Conservation (phyloP, 2,797 vertebrate genomes). For the Pangasius mekongensis region DNA sequence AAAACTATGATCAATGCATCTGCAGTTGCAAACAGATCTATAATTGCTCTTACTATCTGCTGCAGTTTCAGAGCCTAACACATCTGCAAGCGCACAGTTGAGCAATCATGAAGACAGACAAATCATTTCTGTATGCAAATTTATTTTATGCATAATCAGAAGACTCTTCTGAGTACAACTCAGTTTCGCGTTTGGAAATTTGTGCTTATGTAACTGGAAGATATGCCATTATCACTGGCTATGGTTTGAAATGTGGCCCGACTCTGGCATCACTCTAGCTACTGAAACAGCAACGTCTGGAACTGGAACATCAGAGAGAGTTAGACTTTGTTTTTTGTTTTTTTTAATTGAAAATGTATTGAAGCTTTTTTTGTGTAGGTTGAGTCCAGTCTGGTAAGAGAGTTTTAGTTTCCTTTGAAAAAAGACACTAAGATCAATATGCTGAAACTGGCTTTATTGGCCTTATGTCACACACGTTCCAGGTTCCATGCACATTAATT, state of each 20-base stretch:
- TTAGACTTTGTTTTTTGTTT: slow-evolving; percentile 32
- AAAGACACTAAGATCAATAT: not conserved
- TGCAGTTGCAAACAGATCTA: slow-evolving; percentile 31
- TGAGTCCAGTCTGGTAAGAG: not conserved
- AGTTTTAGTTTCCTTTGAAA: not conserved
- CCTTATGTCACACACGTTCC: not conserved
- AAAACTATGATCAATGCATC: slow-evolving; percentile 21
- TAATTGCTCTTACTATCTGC: slow-evolving; percentile 29
- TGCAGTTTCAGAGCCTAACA: slow-evolving; percentile 14
- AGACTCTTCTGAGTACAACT: slow-evolving; percentile 26
- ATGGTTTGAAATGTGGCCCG: slow-evolving; percentile 24
- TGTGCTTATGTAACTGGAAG: slow-evolving; percentile 6
- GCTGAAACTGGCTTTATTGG: not conserved
- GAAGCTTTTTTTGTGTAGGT: not conserved
- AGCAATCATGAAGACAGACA: slow-evolving; percentile 36
- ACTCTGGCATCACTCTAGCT: slow-evolving; percentile 24
- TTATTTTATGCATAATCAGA: slow-evolving; percentile 41
- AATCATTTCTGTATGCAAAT: slow-evolving; percentile 44
- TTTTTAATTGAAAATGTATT: not conserved
- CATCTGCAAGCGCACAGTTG: slow-evolving; percentile 24
- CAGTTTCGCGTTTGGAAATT: slow-evolving; percentile 24
- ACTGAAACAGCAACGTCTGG: slow-evolving; percentile 17
- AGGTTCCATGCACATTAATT: not conserved
- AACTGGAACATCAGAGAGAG: slow-evolving; percentile 36
- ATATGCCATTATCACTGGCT: slow-evolving; percentile 22